A percentile compares a stretch with the other conserved stretches of the same genome.
Evolutionary conservation across 1,140 invertebrate genomes (phyloP).

Genomic region (Drosophila dunni): DNA sequence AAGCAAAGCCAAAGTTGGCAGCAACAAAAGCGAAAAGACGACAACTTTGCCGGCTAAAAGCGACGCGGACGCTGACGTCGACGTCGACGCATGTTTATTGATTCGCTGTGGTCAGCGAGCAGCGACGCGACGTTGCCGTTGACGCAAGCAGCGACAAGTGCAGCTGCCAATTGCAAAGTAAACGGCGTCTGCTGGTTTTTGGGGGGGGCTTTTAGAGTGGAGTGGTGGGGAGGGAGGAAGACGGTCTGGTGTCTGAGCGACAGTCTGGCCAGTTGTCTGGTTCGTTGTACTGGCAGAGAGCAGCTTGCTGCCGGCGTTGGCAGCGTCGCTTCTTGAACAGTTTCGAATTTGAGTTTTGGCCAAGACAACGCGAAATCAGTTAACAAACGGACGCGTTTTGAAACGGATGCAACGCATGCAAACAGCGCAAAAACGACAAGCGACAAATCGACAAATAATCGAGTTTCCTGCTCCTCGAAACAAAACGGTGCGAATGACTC

Average conservation of each 20-base stretch:
- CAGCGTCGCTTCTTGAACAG: slow-evolving; percentile 61
- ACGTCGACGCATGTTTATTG: slow-evolving; percentile 67
- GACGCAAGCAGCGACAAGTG: slow-evolving; percentile 54
- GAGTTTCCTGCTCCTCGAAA: slow-evolving; percentile 43
- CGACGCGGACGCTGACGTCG: slow-evolving; percentile 10
- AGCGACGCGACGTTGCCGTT: slow-evolving; percentile 6
- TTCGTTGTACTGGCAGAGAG: slow-evolving; percentile 66
- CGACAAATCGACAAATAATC: background rate
- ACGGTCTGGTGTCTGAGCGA: slow-evolving; percentile 23
- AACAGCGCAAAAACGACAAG: background rate
- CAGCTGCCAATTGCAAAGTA: slow-evolving; percentile 54
- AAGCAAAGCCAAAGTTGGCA: slow-evolving; percentile 25
- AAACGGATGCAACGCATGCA: slow-evolving; percentile 67
- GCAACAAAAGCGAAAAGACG: slow-evolving; percentile 75
- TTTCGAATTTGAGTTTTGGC: slow-evolving; percentile 78
- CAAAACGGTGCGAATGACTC: slow-evolving; percentile 60
- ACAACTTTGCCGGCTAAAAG: slow-evolving; percentile 59
- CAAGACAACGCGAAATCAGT: slow-evolving; percentile 83
- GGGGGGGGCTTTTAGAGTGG: background rate
- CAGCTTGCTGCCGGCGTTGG: slow-evolving; percentile 27
- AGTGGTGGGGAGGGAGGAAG: no score
- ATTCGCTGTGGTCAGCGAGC: slow-evolving; percentile 63
- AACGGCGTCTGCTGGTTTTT: slow-evolving; percentile 17
- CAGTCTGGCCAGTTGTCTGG: slow-evolving; percentile 56
- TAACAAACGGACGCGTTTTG: slow-evolving; percentile 83